Evolutionary conservation across 2,113 vertebrate genomes (phyloP).

Genomic region (Cyprinodon variegatus): DNA sequence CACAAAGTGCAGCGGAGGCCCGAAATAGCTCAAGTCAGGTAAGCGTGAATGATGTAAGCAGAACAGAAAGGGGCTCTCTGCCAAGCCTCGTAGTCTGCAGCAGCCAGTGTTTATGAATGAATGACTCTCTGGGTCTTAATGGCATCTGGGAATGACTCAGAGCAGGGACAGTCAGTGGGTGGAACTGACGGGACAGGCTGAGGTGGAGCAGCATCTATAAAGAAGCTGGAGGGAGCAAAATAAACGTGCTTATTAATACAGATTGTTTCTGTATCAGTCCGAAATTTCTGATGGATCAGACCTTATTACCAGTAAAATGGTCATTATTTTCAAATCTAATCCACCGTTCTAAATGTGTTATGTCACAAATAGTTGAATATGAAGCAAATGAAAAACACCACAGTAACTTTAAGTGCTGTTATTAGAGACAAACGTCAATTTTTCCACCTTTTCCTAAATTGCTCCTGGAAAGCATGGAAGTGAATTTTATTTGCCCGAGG

Average conservation of each 20-base stretch:
- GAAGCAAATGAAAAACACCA: background rate
- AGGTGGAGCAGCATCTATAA: slow-evolving; percentile 35
- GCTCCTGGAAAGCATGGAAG: background rate
- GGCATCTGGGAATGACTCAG: slow-evolving; percentile 57
- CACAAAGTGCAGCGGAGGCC: slow-evolving; percentile 56
- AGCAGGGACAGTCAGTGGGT: slow-evolving; percentile 47
- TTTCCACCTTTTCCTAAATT: background rate
- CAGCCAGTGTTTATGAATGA: slow-evolving; percentile 76
- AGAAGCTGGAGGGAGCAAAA: slow-evolving; percentile 14
- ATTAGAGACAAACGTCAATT: background rate
- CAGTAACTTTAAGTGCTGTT: background rate
- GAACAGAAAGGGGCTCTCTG: slow-evolving; percentile 58
- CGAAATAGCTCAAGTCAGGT: slow-evolving; percentile 77
- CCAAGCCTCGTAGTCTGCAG: slow-evolving; percentile 69
- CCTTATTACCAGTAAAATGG: background rate
- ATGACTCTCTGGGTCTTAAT: slow-evolving; percentile 47
- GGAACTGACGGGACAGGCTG: slow-evolving; percentile 27
- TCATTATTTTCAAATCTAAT: background rate
- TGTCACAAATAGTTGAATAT: background rate
- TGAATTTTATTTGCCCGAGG: background rate
- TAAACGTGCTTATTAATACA: slow-evolving; percentile 18
- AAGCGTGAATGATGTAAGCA: slow-evolving; percentile 74
- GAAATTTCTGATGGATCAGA: background rate
- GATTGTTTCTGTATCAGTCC: background rate
- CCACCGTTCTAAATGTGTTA: background rate